These are phyloP conservation scores for Phasianus colchicus DNA, from an alignment of 2,113 vertebrate species.

Conservation along the genomic window DNA sequence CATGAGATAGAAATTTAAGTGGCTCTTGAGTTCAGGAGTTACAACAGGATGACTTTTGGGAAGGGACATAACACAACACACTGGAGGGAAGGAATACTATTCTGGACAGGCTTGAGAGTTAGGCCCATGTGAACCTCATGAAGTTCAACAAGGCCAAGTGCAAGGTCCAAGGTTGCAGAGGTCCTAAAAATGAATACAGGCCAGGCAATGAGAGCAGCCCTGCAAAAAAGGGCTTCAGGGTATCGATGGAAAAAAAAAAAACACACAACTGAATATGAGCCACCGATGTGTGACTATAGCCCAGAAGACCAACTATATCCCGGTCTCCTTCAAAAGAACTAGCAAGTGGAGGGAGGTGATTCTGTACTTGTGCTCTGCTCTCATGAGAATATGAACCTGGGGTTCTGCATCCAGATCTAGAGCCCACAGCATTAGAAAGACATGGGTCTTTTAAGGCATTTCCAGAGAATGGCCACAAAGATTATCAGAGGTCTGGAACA, in stretches of 20 bases:
- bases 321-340: neutral
- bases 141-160: neutral
- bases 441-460: neutral
- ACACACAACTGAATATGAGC: neutral
- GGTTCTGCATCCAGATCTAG: neutral
- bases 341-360: neutral
- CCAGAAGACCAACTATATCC: neutral
- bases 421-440: neutral
- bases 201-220: neutral
- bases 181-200: neutral
- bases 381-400: neutral
- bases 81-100: neutral
- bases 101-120: neutral
- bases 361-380: neutral
- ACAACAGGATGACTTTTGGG: neutral
- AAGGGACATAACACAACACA: neutral
- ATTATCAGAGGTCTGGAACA: neutral
- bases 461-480: neutral
- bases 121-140: neutral
- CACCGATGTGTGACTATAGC: neutral
- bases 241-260: neutral
- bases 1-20: neutral
- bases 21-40: neutral
- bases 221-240: neutral
- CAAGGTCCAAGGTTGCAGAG: neutral